These are phyloP conservation scores for Calonectris borealis DNA, from an alignment of 2,113 vertebrate species.

Conservation along the genomic window DNA sequence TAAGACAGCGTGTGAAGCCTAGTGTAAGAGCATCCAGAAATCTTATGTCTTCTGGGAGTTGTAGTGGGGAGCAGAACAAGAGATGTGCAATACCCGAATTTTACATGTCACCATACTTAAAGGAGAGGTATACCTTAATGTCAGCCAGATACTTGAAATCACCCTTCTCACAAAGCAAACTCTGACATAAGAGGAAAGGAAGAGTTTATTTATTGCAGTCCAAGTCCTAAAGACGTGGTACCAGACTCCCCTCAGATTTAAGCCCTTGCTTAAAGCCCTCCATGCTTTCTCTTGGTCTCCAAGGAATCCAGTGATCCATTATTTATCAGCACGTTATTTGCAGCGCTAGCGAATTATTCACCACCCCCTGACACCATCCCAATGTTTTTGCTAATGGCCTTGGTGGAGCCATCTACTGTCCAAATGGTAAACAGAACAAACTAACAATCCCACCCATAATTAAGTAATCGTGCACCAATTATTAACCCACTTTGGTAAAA, in stretches of 20 bases:
- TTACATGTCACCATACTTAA: background rate
- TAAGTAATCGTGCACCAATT: background rate
- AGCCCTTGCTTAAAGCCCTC: background rate
- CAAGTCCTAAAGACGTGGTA: background rate
- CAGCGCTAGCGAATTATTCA: background rate
- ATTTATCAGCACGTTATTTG: background rate
- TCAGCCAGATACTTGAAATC: background rate
- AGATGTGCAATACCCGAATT: background rate
- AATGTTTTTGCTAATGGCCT: background rate
- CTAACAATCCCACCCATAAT: background rate
- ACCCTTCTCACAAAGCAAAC: background rate
- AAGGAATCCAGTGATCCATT: background rate
- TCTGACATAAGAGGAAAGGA: background rate
- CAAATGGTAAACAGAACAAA: background rate
- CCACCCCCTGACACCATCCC: background rate
- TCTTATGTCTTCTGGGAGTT: background rate
- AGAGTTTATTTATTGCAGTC: background rate
- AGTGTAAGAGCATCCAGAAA: background rate
- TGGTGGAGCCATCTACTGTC: background rate
- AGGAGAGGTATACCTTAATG: background rate
- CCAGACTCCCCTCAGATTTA: background rate
- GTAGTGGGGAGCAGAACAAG: background rate
- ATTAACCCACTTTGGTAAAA: background rate
- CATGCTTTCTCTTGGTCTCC: background rate
- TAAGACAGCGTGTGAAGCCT: background rate